Percentiles rank a stretch among this genome's conserved stretches.
Conservation (phyloP, 2,113 vertebrate species). For the Ctenodactylus gundi region DNA sequence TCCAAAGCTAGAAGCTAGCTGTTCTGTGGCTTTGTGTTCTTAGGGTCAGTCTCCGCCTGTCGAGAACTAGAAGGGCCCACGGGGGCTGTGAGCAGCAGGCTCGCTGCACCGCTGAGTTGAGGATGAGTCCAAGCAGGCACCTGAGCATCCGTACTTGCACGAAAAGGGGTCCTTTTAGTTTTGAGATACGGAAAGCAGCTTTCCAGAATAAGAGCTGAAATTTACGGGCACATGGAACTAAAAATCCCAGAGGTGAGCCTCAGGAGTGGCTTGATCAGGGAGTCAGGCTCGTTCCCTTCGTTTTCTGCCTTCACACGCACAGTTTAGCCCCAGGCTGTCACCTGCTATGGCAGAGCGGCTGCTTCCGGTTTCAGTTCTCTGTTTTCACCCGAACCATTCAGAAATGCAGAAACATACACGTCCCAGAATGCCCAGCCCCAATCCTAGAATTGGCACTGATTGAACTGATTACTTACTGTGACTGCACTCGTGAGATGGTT, state of each 20-base stretch:
- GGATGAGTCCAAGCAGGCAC: not conserved
- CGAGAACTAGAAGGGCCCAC: not conserved
- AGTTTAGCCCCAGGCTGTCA: not conserved
- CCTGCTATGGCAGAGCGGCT: not conserved
- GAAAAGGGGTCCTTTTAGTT: not conserved
- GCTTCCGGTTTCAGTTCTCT: not conserved
- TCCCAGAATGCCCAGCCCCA: not conserved
- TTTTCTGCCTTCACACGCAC: not conserved
- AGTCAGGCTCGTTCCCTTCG: not conserved
- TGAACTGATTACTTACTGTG: not conserved
- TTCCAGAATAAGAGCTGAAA: not conserved
- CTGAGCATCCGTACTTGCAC: not conserved
- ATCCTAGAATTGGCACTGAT: not conserved
- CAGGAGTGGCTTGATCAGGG: not conserved
- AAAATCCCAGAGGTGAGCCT: not conserved
- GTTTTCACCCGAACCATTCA: not conserved
- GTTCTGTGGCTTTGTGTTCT: not conserved
- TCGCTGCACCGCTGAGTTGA: not conserved
- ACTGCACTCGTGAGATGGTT: not conserved
- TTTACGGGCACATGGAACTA: not conserved
- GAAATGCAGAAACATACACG: not conserved
- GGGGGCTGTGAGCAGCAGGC: not conserved
- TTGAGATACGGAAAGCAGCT: not conserved
- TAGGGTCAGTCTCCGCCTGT: not conserved
- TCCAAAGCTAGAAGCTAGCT: not conserved